phyloP scores from a whole-genome alignment of 2,797 vertebrate genomes.

The Gymnoscopelus microlampas region DNA sequence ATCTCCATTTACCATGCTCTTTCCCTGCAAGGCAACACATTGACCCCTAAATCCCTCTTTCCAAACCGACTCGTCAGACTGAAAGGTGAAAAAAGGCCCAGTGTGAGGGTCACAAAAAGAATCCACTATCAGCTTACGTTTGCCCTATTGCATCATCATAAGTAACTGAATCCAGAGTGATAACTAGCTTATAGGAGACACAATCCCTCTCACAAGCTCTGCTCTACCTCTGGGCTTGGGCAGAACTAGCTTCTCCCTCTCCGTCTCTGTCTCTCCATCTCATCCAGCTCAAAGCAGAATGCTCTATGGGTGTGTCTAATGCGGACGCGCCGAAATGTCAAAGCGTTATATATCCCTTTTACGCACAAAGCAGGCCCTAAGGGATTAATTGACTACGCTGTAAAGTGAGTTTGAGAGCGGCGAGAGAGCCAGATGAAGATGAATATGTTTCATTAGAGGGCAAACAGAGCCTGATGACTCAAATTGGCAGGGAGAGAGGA shows the following conservation, averaged over 20 bases:
- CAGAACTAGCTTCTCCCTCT: conserved; percentile 62
- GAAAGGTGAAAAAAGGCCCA: conserved; percentile 60
- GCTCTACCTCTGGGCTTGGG: conserved; percentile 68
- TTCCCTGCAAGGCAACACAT: no score
- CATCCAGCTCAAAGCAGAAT: conserved; percentile 66
- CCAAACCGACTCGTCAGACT: no score
- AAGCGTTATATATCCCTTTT: conserved; percentile 85
- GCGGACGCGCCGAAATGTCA: conserved; percentile 82
- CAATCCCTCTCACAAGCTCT: conserved; percentile 69
- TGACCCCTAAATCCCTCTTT: no score
- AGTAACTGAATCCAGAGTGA: conserved; percentile 77
- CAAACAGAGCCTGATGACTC: conserved; percentile 82
- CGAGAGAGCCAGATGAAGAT: conserved; percentile 83
- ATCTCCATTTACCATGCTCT: no score
- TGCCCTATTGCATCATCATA: conserved; percentile 79
- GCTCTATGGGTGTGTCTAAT: conserved; percentile 82
- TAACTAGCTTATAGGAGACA: conserved; percentile 78
- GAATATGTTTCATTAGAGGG: conserved; percentile 84
- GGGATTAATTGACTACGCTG: conserved; percentile 84
- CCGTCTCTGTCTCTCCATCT: conserved; percentile 35
- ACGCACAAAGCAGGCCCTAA: conserved; percentile 78
- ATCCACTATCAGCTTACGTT: conserved; percentile 75
- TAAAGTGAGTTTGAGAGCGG: conserved; percentile 83
- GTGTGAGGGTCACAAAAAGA: conserved; percentile 71
- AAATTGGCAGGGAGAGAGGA: conserved; percentile 73